These are phyloP conservation scores for Xestia sexstrigata DNA, from an alignment of 2,888 invertebrate species.

Conservation along the genomic window DNA sequence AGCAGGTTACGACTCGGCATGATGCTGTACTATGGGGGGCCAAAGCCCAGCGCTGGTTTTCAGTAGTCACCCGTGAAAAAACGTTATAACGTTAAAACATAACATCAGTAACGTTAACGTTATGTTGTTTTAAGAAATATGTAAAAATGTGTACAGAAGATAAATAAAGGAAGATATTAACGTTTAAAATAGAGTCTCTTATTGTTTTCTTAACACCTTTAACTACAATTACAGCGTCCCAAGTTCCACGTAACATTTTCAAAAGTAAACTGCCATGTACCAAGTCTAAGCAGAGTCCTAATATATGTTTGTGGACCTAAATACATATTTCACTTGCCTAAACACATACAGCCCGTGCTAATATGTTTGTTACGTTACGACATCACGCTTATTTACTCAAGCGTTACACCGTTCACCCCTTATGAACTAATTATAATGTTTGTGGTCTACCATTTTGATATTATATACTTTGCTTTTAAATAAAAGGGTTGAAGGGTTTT, in stretches of 20 bases:
- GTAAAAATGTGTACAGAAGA: too few species aligned
- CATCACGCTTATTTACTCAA: slow-evolving; percentile 36
- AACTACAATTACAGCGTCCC: not conserved
- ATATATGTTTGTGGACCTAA: slow-evolving; percentile 55
- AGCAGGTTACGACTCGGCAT: too few species aligned
- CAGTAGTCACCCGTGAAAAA: too few species aligned
- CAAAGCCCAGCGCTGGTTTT: too few species aligned
- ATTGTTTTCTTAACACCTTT: not conserved
- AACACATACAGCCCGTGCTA: slow-evolving; percentile 40
- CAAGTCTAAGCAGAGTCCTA: slow-evolving; percentile 21
- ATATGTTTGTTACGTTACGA: slow-evolving; percentile 55
- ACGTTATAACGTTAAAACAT: too few species aligned
- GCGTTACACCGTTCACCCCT: not conserved
- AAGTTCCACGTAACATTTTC: slow-evolving; percentile 8
- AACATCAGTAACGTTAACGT: too few species aligned
- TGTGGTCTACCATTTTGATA: slow-evolving; percentile 9
- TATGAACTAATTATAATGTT: slow-evolving; percentile 34
- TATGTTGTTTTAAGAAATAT: too few species aligned
- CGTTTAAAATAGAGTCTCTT: not conserved
- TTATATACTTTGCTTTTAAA: slow-evolving; percentile 14
- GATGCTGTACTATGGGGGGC: too few species aligned
- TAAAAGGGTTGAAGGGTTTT: not conserved
- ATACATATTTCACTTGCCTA: slow-evolving; percentile 54
- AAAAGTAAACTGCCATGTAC: slow-evolving; percentile 20
- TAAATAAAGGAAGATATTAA: not conserved